Evolutionary conservation across 2,888 invertebrate genomes (phyloP), one percentile per base, ranked within the genome.

Genomic region (Harpalus rufipes): DNA sequence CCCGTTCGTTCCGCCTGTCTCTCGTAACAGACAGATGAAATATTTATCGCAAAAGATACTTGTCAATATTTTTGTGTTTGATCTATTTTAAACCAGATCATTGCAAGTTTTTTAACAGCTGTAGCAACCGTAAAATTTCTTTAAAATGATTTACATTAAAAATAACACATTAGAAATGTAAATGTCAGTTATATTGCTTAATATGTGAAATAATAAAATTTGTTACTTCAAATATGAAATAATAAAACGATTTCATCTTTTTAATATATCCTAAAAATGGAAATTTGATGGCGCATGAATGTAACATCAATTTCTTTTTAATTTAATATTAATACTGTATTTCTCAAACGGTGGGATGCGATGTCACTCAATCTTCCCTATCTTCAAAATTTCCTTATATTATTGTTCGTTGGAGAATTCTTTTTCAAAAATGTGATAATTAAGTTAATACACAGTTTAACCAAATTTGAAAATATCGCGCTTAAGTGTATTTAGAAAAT

Each of bases 31-130:
- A 51, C 72, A 74, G 72, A 51, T 74, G 72, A 74, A 74, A 74
- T 74, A 74, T 74, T 74, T 74, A 74, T 74, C 72, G 41, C 72
- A 44, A 74, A 44, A 44, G 72, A 74, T 74, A 74, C 72, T 74
- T 74, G 72, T 74, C 72, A 74, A 74, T 74, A 74, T 44, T 74
- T 74, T 44, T 74, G 51, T 74, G 72, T 74, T 74, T 74, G 72
- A 74, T 74, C 72, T 74, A 74, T 74, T 74, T 74, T 18, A 44
- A 74, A 44, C 72, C 10, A 18, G 68, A 68, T 68, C 32, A 39
- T 68, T 41, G 41, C 41, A 68, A 14, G 14, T 7, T 44, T 74
- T 72, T 21, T 1, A 68, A 68, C 72, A 74, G 16, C 72, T 44
- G 72, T 74, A 39, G 12, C 63, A 63, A 63, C 25, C 63, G 63